Conservation (phyloP, 2,888 invertebrate genomes). For the Uloborus plumipes region DNA sequence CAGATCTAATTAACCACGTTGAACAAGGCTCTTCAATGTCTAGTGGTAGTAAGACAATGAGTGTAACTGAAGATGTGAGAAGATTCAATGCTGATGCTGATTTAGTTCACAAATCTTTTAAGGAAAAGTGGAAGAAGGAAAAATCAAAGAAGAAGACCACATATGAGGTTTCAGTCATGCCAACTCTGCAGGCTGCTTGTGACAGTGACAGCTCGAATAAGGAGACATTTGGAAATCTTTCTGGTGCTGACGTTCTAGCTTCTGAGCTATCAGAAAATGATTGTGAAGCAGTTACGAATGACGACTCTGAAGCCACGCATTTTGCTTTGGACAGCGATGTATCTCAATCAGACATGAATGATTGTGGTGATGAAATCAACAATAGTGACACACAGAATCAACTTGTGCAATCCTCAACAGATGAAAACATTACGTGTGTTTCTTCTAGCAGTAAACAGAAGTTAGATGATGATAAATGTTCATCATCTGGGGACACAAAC, state of each 20-base stretch:
- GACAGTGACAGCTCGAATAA: conserved; percentile 2
- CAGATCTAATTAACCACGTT: no score
- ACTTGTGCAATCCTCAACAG: conserved; percentile 26
- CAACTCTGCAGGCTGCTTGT: background rate
- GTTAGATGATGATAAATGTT: conserved; percentile 13
- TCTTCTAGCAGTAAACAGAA: background rate
- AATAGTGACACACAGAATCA: conserved; percentile 9
- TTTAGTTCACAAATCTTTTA: no score
- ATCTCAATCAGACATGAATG: no score
- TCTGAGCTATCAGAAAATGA: background rate
- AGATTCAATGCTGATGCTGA: no score
- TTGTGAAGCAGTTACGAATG: background rate
- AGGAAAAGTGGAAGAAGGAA: no score
- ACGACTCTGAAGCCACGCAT: background rate
- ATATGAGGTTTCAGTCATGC: no score
- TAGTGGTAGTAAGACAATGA: no score
- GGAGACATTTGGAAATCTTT: background rate
- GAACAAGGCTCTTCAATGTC: no score
- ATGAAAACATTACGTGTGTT: conserved; percentile 5
- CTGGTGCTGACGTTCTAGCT: background rate
- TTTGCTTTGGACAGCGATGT: no score
- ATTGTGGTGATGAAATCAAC: no score
- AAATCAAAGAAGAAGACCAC: no score
- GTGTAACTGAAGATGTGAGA: no score
- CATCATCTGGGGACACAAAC: conserved; percentile 29